A percentile compares a stretch with the other conserved stretches of the same genome.
Evolutionary conservation across 1,140 invertebrate species (phyloP).

Genomic region (Zaprionus kolodkinae): DNA sequence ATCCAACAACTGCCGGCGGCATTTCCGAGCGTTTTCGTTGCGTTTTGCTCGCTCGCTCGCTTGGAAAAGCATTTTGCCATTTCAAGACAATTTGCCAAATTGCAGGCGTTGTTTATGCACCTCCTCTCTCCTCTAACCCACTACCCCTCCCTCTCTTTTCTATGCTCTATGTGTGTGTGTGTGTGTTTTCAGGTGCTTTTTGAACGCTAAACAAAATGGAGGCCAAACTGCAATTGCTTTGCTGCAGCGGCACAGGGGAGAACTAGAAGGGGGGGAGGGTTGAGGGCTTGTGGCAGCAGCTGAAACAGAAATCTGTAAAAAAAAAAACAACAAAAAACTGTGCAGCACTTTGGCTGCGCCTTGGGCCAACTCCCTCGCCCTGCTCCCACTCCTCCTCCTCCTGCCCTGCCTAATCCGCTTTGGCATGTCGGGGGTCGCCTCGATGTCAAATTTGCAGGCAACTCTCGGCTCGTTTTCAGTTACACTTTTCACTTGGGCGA

Average conservation of each 20-base stretch:
- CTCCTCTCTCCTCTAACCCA: background rate
- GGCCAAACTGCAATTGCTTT: constrained; percentile 52
- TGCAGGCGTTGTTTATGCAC: constrained; percentile 43
- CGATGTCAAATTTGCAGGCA: constrained; percentile 76
- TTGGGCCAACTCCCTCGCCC: constrained; percentile 14
- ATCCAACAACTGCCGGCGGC: constrained; percentile 76
- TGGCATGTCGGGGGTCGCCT: constrained; percentile 67
- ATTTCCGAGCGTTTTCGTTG: constrained; percentile 59
- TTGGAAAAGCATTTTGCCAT: constrained; percentile 63
- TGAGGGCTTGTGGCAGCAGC: background rate
- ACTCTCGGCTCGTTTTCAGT: constrained; percentile 53
- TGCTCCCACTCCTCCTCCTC: background rate
- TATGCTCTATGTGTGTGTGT: background rate
- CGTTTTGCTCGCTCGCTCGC: constrained; percentile 8
- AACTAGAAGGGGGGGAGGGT: background rate
- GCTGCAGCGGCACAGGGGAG: background rate
- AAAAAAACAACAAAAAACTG: constrained; percentile 35
- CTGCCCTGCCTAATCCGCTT: constrained; percentile 72
- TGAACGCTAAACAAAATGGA: constrained; percentile 44
- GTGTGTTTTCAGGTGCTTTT: constrained; percentile 13
- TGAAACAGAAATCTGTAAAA: constrained; percentile 27
- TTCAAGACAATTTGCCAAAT: constrained; percentile 80
- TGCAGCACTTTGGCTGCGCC: constrained; percentile 46
- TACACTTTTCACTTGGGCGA: constrained; percentile 25
- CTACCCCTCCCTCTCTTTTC: constrained; percentile 3